Percentiles rank a stretch among this genome's conserved stretches.
Conservation (phyloP, 1,140 invertebrate genomes). For the Phthorimaea operculella region DNA sequence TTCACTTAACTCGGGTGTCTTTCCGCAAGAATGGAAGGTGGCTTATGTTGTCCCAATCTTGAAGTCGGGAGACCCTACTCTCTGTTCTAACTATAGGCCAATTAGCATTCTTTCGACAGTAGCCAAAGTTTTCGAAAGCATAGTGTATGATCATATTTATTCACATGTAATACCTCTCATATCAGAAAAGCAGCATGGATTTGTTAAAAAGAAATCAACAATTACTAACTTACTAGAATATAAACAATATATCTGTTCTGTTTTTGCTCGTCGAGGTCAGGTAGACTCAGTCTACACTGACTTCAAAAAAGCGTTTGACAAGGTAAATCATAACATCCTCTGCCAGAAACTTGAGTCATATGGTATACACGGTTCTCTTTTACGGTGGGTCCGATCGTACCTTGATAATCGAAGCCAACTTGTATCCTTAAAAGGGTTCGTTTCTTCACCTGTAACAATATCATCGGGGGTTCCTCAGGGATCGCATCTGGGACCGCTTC, state of each 20-base stretch:
- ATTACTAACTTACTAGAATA: slow-evolving; percentile 1
- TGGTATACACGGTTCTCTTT: too few species aligned
- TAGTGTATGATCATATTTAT: background rate
- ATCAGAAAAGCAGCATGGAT: background rate
- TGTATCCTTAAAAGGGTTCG: too few species aligned
- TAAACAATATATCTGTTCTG: background rate
- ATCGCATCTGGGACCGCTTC: too few species aligned
- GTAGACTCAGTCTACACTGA: slow-evolving; percentile 1
- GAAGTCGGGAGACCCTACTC: too few species aligned
- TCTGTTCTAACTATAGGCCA: background rate
- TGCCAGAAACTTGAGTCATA: too few species aligned
- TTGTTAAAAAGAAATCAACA: background rate
- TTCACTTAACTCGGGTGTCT: background rate
- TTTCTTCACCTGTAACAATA: too few species aligned
- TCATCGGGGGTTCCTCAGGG: too few species aligned
- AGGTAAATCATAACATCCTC: too few species aligned
- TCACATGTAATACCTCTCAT: background rate
- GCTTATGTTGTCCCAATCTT: background rate
- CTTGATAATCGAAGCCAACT: too few species aligned
- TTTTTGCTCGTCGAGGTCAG: background rate
- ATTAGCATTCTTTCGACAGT: slow-evolving; percentile 1
- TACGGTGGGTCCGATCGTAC: too few species aligned
- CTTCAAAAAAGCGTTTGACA: too few species aligned
- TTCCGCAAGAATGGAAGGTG: background rate
- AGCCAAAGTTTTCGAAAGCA: too few species aligned